phyloP scores from a whole-genome alignment of 2,888 invertebrate species.

The Rutpela maculata region DNA sequence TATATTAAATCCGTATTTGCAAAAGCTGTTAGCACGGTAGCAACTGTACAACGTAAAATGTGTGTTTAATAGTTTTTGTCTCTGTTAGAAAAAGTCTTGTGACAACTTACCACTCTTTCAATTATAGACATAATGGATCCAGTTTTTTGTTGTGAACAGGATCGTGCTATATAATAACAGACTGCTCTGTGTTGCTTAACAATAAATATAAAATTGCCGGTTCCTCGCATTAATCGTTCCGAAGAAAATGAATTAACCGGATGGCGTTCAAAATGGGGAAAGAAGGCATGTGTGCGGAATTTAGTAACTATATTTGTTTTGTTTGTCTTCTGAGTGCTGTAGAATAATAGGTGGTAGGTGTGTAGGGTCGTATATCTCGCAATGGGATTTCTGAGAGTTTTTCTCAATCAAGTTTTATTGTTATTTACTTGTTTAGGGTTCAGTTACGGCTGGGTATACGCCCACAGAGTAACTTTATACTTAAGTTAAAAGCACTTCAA shows the following conservation, averaged over 20 bases:
- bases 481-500: not conserved
- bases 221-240: not conserved
- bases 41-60: not conserved
- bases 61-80: constrained; percentile 22
- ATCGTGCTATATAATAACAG: constrained; percentile 15
- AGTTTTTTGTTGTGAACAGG: not conserved
- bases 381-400: constrained; percentile 7
- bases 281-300: constrained; percentile 14
- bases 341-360: not conserved
- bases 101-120: not conserved
- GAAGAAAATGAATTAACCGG: constrained; percentile 13
- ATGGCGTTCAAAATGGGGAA: not conserved
- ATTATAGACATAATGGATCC: constrained; percentile 25
- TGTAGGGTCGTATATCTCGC: not conserved
- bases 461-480: not conserved
- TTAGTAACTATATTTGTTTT: constrained; percentile 16
- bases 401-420: constrained; percentile 7
- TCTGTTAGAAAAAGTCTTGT: not conserved
- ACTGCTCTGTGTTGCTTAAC: not conserved
- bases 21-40: constrained; percentile 18
- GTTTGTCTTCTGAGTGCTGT: not conserved
- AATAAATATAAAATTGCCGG: constrained; percentile 21
- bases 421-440: constrained; percentile 6
- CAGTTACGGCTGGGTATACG: constrained; percentile 2
- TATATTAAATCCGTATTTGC: constrained; percentile 31